phyloP scores from a whole-genome alignment of 2,888 invertebrate species.

The Tetranychus piercei region DNA sequence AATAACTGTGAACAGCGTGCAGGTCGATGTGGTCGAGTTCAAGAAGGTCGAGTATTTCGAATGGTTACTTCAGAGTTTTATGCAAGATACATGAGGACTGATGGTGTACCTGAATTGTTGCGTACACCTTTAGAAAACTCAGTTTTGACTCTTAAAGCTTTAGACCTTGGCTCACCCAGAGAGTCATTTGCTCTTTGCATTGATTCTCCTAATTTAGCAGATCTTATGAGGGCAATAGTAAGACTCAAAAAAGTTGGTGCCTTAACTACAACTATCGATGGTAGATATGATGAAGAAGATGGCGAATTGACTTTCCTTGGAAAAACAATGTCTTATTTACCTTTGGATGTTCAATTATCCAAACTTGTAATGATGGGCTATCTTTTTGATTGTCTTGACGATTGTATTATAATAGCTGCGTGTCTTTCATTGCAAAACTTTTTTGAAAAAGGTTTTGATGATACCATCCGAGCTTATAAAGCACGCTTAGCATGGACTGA shows the following conservation, averaged over 20 bases:
- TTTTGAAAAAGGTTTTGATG: conserved; percentile 53
- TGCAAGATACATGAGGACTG: conserved; percentile 29
- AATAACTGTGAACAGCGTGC: conserved; percentile 71
- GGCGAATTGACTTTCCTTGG: conserved; percentile 77
- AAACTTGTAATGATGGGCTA: conserved; percentile 71
- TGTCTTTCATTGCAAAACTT: conserved; percentile 42
- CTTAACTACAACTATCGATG: conserved; percentile 44
- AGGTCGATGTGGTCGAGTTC: conserved; percentile 73
- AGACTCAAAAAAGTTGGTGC: conserved; percentile 72
- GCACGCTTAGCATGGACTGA: conserved; percentile 62
- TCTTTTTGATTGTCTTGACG: conserved; percentile 62
- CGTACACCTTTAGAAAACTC: conserved; percentile 60
- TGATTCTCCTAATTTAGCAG: conserved; percentile 63
- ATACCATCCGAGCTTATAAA: conserved; percentile 39
- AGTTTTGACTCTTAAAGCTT: conserved; percentile 57
- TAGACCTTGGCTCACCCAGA: conserved; percentile 61
- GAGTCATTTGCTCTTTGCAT: conserved; percentile 62
- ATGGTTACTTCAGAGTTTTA: conserved; percentile 51
- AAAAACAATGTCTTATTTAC: conserved; percentile 56
- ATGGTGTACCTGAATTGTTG: conserved; percentile 36
- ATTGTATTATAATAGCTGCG: conserved; percentile 56
- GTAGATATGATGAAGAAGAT: conserved; percentile 41
- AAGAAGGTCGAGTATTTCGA: conserved; percentile 62
- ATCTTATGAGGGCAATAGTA: conserved; percentile 62
- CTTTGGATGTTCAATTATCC: conserved; percentile 58